Evolutionary conservation across 2,797 vertebrate species (phyloP), one percentile per base, ranked within the genome.

Genomic region (Erpetoichthys calabaricus): DNA sequence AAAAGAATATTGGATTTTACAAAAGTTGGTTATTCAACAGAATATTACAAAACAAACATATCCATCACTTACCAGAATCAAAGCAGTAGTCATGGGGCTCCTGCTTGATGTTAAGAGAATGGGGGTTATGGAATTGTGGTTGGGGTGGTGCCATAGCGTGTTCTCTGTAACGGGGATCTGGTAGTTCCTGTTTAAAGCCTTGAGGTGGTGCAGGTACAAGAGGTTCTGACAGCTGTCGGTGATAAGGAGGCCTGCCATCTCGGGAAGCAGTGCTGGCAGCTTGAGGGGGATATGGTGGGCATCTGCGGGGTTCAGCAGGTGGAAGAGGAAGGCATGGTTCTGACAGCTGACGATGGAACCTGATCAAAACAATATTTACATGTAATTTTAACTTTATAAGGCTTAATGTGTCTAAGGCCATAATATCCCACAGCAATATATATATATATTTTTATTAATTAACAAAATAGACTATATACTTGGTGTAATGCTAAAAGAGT

Each of bases 341-440:
- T 1, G 94, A 97, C 80, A 98, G 86, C 73, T 98, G 94, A 71
- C 93, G 84, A 68, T 95, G 93, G 76, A 98, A 95, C 84, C 94
- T 94, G 69, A 3, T 58, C 64, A 5, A 44, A 45, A 60, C 63
- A 59, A 53, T 2, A 59, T 6, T 64, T 45, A 45, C 45, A 45
- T 56, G 51, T 42, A 56, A 59, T 44, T 55, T 59, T 57, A 68
- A 65, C 47, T 60, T 42, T 62, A 59, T 67, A 55, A 58, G 51
- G 58, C 45, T 65, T 25, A 25, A 25, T 25, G 25, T 25, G 25
- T 25, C 25, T 25, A 25, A 25, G 25, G 2, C 25, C 25, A 25
- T 25, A 25, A 25, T 25, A 2, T 25, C 25, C 25, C 25, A 25
- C 25, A 25, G 25, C 25, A 25, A 25, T 25, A 25, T 25, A 25